Percentiles rank a stretch among this genome's conserved stretches.
phyloP scores from a whole-genome alignment of 2,888 invertebrate genomes.

The Oligia fasciuncula region DNA sequence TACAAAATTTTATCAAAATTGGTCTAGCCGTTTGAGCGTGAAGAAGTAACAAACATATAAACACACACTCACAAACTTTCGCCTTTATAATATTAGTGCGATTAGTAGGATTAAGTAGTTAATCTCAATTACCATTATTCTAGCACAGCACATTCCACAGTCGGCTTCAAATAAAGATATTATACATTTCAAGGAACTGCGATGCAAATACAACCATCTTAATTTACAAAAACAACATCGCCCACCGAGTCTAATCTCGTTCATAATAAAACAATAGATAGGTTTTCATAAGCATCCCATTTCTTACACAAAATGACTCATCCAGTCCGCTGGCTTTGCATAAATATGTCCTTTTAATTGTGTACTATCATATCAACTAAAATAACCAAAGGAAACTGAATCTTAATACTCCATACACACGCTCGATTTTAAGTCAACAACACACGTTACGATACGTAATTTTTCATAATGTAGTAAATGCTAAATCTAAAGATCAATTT shows the following conservation, averaged over 20 bases:
- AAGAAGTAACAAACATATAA: too few relatives aligned
- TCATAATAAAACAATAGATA: slow-evolving; percentile 78
- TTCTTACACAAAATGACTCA: slow-evolving; percentile 85
- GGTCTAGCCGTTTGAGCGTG: too few relatives aligned
- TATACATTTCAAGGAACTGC: slow-evolving; percentile 60
- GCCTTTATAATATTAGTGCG: too few relatives aligned
- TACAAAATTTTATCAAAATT: too few relatives aligned
- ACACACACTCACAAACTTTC: too few relatives aligned
- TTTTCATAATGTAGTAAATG: slow-evolving; percentile 50
- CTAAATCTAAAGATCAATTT: slow-evolving; percentile 41
- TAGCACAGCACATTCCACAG: slow-evolving; percentile 45
- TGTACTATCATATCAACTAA: slow-evolving; percentile 70
- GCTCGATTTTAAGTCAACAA: slow-evolving; percentile 39
- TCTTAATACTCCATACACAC: slow-evolving; percentile 47
- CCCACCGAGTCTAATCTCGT: slow-evolving; percentile 70
- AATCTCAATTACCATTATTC: slow-evolving; percentile 14
- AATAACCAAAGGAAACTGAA: slow-evolving; percentile 59
- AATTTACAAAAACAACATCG: slow-evolving; percentile 75
- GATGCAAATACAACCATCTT: slow-evolving; percentile 68
- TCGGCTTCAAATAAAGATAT: slow-evolving; percentile 47
- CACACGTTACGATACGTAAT: slow-evolving; percentile 15
- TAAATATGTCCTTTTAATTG: slow-evolving; percentile 78
- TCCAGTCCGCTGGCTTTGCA: slow-evolving; percentile 73
- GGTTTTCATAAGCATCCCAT: slow-evolving; percentile 75
- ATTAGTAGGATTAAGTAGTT: slow-evolving; percentile 7